A percentile compares a stretch with the other conserved stretches of the same genome.
phyloP scores from a whole-genome alignment of 53 echinoderm and acorn worm genomes.

The Crossaster papposus region DNA sequence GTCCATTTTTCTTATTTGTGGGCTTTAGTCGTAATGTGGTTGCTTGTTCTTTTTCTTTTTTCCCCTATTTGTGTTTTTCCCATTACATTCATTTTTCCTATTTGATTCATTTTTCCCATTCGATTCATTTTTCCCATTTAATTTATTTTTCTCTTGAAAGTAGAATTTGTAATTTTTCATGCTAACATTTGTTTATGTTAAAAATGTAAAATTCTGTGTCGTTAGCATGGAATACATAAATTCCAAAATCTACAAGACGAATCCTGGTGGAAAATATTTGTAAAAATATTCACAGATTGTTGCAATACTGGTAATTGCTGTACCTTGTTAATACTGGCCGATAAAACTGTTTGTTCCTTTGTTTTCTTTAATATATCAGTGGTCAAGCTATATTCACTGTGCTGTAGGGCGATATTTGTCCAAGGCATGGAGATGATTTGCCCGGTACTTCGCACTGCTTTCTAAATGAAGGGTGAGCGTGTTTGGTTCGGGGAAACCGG shows the following conservation, averaged over 20 bases:
- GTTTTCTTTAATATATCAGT: background rate
- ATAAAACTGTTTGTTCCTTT: background rate
- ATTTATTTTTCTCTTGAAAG: too few relatives aligned
- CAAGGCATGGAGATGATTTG: slow-evolving; percentile 28
- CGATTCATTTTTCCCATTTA: too few relatives aligned
- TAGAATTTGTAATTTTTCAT: too few relatives aligned
- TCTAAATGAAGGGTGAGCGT: slow-evolving; percentile 29
- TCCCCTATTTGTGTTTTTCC: too few relatives aligned
- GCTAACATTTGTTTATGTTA: too few relatives aligned
- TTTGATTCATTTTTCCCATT: too few relatives aligned
- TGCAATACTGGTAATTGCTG: background rate
- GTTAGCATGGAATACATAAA: too few relatives aligned
- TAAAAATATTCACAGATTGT: background rate
- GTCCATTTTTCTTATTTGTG: too few relatives aligned
- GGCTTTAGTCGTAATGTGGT: too few relatives aligned
- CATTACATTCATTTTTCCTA: too few relatives aligned
- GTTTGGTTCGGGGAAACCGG: background rate
- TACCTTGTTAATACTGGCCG: background rate
- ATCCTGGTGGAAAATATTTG: background rate
- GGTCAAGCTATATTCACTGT: background rate
- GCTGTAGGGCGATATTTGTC: slow-evolving; percentile 18
- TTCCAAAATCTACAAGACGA: background rate
- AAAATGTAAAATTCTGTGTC: too few relatives aligned
- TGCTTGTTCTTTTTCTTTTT: too few relatives aligned
- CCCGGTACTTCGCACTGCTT: slow-evolving; percentile 9